Evolutionary conservation across 2,888 invertebrate species (phyloP).

Genomic region (Oscheius myriophilus): DNA sequence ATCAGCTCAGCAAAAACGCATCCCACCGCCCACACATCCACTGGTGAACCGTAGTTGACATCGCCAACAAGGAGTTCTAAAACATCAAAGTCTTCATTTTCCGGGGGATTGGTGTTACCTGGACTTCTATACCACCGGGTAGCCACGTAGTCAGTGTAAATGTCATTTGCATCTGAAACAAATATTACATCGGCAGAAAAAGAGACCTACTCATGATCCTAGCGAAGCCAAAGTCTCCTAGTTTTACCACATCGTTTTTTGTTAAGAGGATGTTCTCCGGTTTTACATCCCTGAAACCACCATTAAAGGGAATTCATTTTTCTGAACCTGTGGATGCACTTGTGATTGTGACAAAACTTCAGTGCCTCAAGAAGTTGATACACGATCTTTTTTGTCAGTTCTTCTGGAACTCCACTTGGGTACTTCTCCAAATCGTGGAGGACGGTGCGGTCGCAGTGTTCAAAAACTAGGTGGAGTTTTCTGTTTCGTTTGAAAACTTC

Average conservation of each 20-base stretch:
- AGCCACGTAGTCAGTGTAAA: slow-evolving; percentile 98
- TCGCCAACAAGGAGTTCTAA: slow-evolving; percentile 92
- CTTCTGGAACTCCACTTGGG: slow-evolving; percentile 87
- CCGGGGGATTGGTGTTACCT: slow-evolving; percentile 10
- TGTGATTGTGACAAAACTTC: slow-evolving; percentile 94
- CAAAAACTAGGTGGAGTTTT: slow-evolving; percentile 95
- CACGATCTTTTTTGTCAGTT: slow-evolving; percentile 87
- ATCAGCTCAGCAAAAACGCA: slow-evolving; percentile 75
- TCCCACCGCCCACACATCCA: slow-evolving; percentile 97
- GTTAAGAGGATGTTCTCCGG: slow-evolving; percentile 98
- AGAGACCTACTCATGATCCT: slow-evolving; percentile 81
- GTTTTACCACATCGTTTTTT: slow-evolving; percentile 89
- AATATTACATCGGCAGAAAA: not conserved
- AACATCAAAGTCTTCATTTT: not conserved
- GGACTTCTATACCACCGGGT: slow-evolving; percentile 90
- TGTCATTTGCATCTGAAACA: slow-evolving; percentile 84
- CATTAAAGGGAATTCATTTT: slow-evolving; percentile 2
- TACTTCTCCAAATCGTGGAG: slow-evolving; percentile 93
- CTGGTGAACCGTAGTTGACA: slow-evolving; percentile 79
- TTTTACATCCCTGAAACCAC: slow-evolving; percentile 84
- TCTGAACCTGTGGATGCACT: slow-evolving; percentile 72
- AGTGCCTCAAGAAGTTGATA: slow-evolving; percentile 95
- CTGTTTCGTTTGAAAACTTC: slow-evolving; percentile 96
- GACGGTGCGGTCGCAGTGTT: slow-evolving; percentile 96
- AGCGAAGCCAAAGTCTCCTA: slow-evolving; percentile 98